A percentile compares a stretch with the other conserved stretches of the same genome.
Conservation (phyloP, 2,113 vertebrate species). For the Perca flavescens region DNA sequence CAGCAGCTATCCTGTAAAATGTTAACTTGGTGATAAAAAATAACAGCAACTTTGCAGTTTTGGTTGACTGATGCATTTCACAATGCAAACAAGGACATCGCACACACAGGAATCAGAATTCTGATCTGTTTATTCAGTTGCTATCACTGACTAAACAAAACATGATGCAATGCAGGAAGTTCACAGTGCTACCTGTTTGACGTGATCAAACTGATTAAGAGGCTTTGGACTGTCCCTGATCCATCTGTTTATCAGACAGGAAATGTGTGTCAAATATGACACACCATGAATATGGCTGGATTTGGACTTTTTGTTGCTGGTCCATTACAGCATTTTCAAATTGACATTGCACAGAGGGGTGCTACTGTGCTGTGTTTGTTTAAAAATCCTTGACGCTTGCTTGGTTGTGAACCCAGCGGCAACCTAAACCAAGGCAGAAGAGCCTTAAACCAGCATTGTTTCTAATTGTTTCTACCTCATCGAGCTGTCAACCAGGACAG, state of each 20-base stretch:
- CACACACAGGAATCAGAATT: not conserved
- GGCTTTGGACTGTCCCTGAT: no score
- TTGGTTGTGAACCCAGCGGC: no score
- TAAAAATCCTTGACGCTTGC: no score
- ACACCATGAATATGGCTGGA: not conserved
- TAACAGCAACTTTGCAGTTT: not conserved
- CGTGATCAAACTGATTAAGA: not conserved
- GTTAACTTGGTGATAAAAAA: constrained; percentile 5
- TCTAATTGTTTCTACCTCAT: no score
- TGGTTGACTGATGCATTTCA: not conserved
- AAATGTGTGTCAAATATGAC: no score
- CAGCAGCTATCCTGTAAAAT: not conserved
- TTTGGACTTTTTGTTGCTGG: not conserved
- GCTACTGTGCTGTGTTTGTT: no score
- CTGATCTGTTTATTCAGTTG: constrained; percentile 5
- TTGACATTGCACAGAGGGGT: no score
- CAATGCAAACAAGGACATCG: not conserved
- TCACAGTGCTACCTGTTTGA: not conserved
- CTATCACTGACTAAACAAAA: constrained; percentile 8
- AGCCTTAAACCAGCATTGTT: no score
- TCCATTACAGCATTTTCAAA: not conserved
- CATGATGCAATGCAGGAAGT: constrained; percentile 9
- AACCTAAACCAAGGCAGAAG: no score
- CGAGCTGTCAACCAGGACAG: no score
- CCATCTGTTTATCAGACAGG: not conserved